These are phyloP conservation scores for Megamerina dolium DNA, from an alignment of 2,888 invertebrate genomes.

Conservation along the genomic window DNA sequence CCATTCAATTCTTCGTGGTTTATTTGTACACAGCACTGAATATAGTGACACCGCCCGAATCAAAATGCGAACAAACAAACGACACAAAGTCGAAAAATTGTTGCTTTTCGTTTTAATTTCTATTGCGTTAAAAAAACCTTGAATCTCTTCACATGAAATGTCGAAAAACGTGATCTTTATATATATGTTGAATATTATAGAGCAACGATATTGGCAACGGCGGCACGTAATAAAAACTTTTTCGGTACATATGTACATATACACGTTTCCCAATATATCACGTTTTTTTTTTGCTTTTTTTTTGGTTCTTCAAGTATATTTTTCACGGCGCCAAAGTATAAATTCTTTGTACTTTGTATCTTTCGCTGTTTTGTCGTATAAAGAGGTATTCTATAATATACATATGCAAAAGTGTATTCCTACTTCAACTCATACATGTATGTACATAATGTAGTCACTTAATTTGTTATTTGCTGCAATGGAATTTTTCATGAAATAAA, in stretches of 20 bases:
- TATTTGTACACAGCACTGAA: background rate
- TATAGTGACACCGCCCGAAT: conserved; percentile 11
- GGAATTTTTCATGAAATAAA: too few relatives aligned
- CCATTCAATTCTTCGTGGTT: conserved; percentile 18
- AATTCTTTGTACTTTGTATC: background rate
- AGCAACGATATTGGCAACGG: background rate
- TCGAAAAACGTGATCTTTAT: conserved; percentile 21
- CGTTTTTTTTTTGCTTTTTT: too few relatives aligned
- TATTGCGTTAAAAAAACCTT: conserved; percentile 9
- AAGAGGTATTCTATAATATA: too few relatives aligned
- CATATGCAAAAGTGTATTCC: background rate
- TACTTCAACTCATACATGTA: conserved; percentile 1
- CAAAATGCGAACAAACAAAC: too few relatives aligned
- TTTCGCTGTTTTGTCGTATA: background rate
- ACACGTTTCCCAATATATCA: conserved; percentile 10
- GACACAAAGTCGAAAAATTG: too few relatives aligned
- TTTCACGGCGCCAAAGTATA: background rate
- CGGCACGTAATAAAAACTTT: conserved; percentile 7
- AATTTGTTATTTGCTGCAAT: background rate
- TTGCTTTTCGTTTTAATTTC: conserved; percentile 4
- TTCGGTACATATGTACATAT: too few relatives aligned
- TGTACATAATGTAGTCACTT: background rate
- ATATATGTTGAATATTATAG: background rate
- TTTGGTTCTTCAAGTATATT: background rate
- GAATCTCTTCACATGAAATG: conserved; percentile 10